These are phyloP conservation scores for Pemphredon lugubris DNA, from an alignment of 2,888 invertebrate genomes.

Conservation along the genomic window DNA sequence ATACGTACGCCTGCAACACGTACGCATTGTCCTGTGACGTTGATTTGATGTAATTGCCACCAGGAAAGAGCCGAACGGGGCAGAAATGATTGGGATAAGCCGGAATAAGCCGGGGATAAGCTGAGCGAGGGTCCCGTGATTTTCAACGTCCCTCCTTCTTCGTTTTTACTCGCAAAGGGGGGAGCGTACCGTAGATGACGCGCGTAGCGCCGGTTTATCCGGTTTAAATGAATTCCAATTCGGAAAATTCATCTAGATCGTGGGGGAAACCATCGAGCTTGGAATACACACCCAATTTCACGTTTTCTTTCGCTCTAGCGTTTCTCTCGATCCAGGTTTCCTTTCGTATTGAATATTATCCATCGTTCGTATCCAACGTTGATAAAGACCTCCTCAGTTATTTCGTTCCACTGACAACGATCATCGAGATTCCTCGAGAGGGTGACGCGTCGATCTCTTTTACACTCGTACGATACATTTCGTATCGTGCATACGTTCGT, in stretches of 20 bases:
- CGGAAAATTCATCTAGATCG: neutral
- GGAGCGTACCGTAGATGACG: neutral
- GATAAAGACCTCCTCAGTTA: no score
- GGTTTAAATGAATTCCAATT: neutral
- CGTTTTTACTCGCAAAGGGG: neutral
- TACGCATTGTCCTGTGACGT: conserved; percentile 77
- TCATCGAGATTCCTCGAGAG: neutral
- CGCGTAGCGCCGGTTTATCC: conserved; percentile 1
- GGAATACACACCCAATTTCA: no score
- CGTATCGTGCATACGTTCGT: neutral
- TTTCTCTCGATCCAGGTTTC: no score
- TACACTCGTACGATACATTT: neutral
- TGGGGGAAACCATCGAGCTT: no score
- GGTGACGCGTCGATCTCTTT: neutral
- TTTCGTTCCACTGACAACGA: no score
- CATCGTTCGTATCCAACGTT: no score
- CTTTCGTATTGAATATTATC: no score
- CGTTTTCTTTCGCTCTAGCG: no score
- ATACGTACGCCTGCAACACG: conserved; percentile 36
- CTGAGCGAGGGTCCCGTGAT: conserved; percentile 59
- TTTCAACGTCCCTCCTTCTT: conserved; percentile 13
- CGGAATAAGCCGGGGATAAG: conserved; percentile 80
- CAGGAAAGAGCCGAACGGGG: conserved; percentile 76
- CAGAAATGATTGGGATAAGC: conserved; percentile 81
- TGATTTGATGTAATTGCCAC: conserved; percentile 81